Evolutionary conservation across 2,797 vertebrate genomes (phyloP), one percentile per base, ranked within the genome.

Genomic region (Tokudaia muenninki): DNA sequence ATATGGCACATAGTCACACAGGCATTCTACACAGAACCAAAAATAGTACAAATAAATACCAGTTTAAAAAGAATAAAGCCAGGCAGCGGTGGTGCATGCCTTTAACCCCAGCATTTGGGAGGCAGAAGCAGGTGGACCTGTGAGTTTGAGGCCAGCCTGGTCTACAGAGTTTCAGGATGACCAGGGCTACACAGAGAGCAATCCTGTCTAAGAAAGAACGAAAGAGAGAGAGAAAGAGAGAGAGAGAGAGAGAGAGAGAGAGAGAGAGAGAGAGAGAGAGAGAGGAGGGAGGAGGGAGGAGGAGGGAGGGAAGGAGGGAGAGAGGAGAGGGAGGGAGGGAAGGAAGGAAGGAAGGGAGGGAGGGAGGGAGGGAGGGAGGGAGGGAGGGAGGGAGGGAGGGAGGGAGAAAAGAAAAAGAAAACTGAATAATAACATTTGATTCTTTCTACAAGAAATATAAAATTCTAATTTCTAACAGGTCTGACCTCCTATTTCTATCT

Each of bases 301-400:
- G 0, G 1, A 8, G 31, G 10, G 4, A 14, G 63, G 24, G 50
- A 65, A 13, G 63, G 29, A 5, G 5, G 63, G 4, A 10, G 50
- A 14, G 1, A 29, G 3, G 1, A 11, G 11, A 3, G 5, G 12
- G 63, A 13, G 16, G 4, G 29, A 5, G 16, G 4, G 4, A 4
- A 61, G 7, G 50, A 2, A 34, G 12, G 3, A 14, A 34, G 31
- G 3, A 21, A 72, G 17, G 4, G 19, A n/a, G 34, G 4, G 19
- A n/a, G 34, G 1, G 3, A 17, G 14, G 0, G 0, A 17, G 29
- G 9, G 3, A 29, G 61, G 59, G 3, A 63, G 11, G 61, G 8
- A 26, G 11, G 61, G 1, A 14, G 1, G 63, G 0, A 5, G 4
- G 26, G 1, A 13, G 13, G 29, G 12, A 16, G 2, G 29, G 4